phyloP scores from a whole-genome alignment of 2,113 vertebrate species.

The Microtus montanus region DNA sequence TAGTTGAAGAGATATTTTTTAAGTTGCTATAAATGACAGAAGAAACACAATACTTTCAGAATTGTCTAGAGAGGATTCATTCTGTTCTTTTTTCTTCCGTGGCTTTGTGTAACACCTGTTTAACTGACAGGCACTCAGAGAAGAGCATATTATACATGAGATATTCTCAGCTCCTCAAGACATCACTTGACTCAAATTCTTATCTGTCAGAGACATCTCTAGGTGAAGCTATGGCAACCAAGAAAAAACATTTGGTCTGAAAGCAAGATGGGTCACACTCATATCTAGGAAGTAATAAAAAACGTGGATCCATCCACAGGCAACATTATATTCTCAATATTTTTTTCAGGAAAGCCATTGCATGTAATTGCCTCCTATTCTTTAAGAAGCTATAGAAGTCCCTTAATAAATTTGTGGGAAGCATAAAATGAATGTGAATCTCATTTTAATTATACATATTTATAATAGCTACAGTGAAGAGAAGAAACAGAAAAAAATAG shows the following conservation, averaged over 20 bases:
- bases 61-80: neutral
- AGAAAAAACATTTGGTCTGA: neutral
- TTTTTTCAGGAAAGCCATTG: neutral
- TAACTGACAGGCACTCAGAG: conserved; percentile 13
- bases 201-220: conserved; percentile 12
- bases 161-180: neutral
- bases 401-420: neutral
- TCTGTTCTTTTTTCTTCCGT: neutral
- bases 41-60: neutral
- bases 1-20: neutral
- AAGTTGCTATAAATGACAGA: neutral
- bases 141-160: neutral
- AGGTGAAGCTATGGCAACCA: neutral
- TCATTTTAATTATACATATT: neutral
- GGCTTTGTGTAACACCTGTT: neutral
- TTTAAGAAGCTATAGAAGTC: neutral
- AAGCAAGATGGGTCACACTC: neutral
- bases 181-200: neutral
- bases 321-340: neutral
- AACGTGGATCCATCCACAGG: neutral
- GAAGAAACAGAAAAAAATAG: neutral
- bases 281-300: neutral
- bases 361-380: neutral
- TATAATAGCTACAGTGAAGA: neutral
- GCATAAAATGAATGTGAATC: neutral